phyloP scores from a whole-genome alignment of 1,140 invertebrate species.

The Dermatophagoides farinae region DNA sequence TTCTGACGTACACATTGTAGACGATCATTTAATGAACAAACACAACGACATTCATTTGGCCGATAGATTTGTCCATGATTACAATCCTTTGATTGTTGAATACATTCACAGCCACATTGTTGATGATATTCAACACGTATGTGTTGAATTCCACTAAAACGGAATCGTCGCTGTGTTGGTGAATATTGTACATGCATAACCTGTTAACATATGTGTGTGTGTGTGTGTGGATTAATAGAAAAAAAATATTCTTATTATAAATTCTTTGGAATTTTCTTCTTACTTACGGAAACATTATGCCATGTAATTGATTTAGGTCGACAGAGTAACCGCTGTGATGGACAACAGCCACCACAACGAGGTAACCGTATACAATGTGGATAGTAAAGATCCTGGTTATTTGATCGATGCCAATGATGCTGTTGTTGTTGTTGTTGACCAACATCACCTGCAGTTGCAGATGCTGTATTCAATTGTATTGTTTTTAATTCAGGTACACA shows the following conservation, averaged over 20 bases:
- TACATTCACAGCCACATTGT: slow-evolving; percentile 11
- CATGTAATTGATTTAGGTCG: background rate
- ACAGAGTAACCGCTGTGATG: slow-evolving; percentile 5
- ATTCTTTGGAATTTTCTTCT: no score
- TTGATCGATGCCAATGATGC: background rate
- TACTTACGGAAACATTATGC: slow-evolving; percentile 1
- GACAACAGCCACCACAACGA: slow-evolving; percentile 13
- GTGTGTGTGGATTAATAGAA: no score
- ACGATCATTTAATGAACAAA: slow-evolving; percentile 3
- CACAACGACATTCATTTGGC: slow-evolving; percentile 9
- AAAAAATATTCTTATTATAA: no score
- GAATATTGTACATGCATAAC: slow-evolving; percentile 5
- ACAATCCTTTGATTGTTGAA: slow-evolving; percentile 7
- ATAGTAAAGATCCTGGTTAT: slow-evolving; percentile 9
- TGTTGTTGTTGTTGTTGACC: background rate
- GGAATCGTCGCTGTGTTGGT: background rate
- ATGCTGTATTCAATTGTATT: background rate
- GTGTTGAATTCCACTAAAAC: background rate
- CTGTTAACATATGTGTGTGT: background rate
- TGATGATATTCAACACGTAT: background rate
- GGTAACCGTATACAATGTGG: slow-evolving; percentile 14
- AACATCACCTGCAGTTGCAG: background rate
- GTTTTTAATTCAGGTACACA: background rate
- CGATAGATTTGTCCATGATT: background rate
- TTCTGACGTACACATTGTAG: background rate